Conservation (phyloP, 2,113 vertebrate genomes). For the Actenoides hombroni region DNA sequence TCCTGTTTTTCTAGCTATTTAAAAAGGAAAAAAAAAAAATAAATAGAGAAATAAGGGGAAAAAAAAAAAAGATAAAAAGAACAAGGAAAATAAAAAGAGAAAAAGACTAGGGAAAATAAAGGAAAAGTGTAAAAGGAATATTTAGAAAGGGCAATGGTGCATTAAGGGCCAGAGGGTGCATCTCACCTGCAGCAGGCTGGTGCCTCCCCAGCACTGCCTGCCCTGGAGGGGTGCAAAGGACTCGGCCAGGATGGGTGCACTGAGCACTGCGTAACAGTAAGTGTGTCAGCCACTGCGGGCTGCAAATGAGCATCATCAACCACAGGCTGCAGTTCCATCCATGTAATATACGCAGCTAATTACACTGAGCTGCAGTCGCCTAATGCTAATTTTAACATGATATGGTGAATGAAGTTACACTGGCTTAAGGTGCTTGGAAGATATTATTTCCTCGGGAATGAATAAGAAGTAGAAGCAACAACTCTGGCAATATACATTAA, state of each 20-base stretch:
- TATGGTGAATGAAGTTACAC: background rate
- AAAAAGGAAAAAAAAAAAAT: background rate
- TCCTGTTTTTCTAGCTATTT: background rate
- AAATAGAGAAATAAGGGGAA: background rate
- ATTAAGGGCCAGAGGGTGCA: background rate
- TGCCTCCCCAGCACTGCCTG: background rate
- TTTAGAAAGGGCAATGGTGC: background rate
- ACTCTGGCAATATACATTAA: background rate
- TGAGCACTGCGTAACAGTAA: background rate
- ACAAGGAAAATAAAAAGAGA: too few species aligned
- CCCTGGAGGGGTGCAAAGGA: background rate
- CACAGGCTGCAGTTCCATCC: background rate
- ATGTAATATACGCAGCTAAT: background rate
- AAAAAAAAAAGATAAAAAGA: background rate
- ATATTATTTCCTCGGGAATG: background rate
- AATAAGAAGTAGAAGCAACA: background rate
- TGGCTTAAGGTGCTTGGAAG: background rate
- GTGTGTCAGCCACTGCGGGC: background rate
- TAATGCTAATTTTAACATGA: background rate
- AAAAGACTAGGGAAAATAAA: background rate
- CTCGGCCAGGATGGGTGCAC: too few species aligned
- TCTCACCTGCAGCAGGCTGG: background rate
- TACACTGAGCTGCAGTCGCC: background rate
- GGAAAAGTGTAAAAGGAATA: background rate
- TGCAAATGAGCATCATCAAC: background rate